phyloP scores from a whole-genome alignment of 2,797 vertebrate species.

The Falco novaeseelandiae region DNA sequence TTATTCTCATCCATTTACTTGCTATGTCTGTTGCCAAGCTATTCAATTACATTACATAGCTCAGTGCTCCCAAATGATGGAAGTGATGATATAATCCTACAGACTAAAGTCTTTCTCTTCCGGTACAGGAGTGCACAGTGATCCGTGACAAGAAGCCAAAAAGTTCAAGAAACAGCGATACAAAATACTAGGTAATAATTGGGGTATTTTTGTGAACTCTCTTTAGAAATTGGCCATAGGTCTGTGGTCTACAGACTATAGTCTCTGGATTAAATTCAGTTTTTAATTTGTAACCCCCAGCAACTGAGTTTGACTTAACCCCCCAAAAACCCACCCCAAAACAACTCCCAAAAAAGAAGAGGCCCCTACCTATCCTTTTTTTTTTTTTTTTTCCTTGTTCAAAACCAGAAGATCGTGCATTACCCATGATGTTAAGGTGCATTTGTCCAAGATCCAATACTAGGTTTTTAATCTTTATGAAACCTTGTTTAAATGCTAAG shows the following conservation, averaged over 20 bases:
- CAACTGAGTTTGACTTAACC: not conserved
- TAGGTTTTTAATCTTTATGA: not conserved
- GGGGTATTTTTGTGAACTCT: not conserved
- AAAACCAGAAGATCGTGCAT: not conserved
- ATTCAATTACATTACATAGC: not conserved
- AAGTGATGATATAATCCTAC: not conserved
- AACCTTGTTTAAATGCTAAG: not conserved
- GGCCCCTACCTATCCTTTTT: not conserved
- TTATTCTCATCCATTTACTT: not conserved
- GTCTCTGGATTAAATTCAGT: not conserved
- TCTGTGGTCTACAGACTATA: not conserved
- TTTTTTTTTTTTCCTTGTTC: not conserved
- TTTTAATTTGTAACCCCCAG: not conserved
- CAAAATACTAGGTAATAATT: not conserved
- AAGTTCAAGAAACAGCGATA: not conserved
- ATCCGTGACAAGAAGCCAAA: not conserved
- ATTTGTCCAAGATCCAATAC: not conserved
- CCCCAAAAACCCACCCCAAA: too few species aligned
- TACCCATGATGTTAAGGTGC: not conserved
- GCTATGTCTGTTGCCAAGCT: not conserved
- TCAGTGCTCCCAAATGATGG: not conserved
- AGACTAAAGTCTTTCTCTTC: not conserved
- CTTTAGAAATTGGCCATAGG: not conserved
- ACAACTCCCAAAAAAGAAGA: too few species aligned
- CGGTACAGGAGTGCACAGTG: not conserved